Evolutionary conservation across 2,797 vertebrate species (phyloP).

Genomic region (Phoxinus dragarum): DNA sequence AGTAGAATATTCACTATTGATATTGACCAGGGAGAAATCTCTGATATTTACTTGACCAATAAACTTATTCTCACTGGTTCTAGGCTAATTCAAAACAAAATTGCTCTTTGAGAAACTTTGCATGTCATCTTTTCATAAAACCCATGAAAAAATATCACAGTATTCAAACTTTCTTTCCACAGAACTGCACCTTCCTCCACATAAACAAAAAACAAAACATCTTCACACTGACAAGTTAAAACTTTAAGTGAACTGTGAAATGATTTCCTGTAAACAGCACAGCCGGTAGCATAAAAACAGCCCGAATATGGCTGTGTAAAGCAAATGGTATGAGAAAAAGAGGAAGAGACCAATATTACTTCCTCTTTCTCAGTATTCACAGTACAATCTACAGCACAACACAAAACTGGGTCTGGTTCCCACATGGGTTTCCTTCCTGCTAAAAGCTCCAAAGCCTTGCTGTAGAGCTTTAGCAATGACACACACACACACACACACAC

Average conservation of each 20-base stretch:
- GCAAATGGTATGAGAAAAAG: conserved; percentile 31
- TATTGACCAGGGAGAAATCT: background rate
- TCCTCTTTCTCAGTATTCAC: conserved; percentile 66
- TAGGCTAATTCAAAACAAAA: background rate
- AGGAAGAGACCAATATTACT: conserved; percentile 47
- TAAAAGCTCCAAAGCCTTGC: conserved; percentile 34
- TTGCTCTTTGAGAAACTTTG: background rate
- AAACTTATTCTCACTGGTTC: background rate
- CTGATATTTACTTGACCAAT: background rate
- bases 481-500: conserved; percentile 50
- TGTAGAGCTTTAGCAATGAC: conserved; percentile 32
- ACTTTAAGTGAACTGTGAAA: conserved; percentile 20
- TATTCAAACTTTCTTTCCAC: background rate
- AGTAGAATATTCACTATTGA: background rate
- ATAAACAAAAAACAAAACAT: conserved; percentile 17
- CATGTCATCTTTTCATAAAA: background rate
- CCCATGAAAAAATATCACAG: background rate
- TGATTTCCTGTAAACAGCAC: conserved; percentile 32
- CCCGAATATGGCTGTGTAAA: background rate
- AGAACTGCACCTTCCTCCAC: background rate
- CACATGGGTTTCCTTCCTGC: conserved; percentile 68
- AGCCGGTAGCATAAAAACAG: background rate
- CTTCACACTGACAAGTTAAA: background rate
- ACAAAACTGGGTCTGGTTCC: conserved; percentile 57
- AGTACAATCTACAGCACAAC: conserved; percentile 21